Evolutionary conservation across 2,888 invertebrate genomes (phyloP), one percentile per base, ranked within the genome.

Genomic region (Calliopum simillimum): DNA sequence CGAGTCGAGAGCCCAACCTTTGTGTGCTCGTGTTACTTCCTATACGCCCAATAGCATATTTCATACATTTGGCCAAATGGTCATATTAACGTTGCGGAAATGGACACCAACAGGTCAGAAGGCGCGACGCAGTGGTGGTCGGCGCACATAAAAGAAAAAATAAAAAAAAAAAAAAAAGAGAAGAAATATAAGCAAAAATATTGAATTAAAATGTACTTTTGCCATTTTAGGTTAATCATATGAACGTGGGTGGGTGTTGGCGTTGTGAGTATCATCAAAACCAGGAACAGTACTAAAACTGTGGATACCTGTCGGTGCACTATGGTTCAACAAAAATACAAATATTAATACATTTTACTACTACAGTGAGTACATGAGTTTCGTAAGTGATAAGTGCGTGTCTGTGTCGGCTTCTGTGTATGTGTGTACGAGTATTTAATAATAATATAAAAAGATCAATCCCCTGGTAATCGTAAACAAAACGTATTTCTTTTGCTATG

Each of bases 1-100:
- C 0, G 96, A 96, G 87, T 98, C 98, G 77, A 98, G 87, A 0
- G 98, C 97, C 98, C 98, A 98, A 21, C 98, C 98, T 87, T 96
- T 97, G 86, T 97, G 97, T 62, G 96, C 96, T 81, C 98, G 89
- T 2, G 98, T 98, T 75, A 98, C 97, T 87, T 98, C 98, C 94
- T 97, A 82, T 64, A 69, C 33, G 33, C 33, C 33, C 33, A 33
- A 63, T 19, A 12, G 6, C 19, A n/a, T n/a, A 13, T 12, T 8
- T 6, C 19, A 49, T 49, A 33, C 33, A 33, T 33, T 33, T 33
- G 33, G 33, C 33, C 33, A 33, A 33, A 33, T 33, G 33, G 33
- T 33, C 33, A 33, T 33, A 33, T 33, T 33, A 8, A 33, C 33
- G 33, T 33, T 33, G 33, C 33, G 33, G 33, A 33, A 33, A 33